phyloP scores from a whole-genome alignment of 2,797 vertebrate species.

The Heteromormyrus szaboi region DNA sequence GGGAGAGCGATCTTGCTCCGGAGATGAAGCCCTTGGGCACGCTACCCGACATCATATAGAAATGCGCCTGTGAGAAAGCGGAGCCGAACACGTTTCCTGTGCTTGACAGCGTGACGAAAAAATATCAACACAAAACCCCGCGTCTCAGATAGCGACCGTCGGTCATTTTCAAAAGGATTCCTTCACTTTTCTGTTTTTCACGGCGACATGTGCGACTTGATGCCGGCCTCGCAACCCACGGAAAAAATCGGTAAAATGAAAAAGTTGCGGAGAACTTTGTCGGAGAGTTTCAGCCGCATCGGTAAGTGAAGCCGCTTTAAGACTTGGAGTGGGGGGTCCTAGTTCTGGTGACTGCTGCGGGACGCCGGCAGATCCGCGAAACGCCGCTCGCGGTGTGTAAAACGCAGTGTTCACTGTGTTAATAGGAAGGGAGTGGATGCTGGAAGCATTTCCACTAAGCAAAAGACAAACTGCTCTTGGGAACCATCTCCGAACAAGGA shows the following conservation, averaged over 20 bases:
- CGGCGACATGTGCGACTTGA: conserved; percentile 74
- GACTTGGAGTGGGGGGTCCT: not conserved
- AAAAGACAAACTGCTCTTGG: not conserved
- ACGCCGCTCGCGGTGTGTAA: not conserved
- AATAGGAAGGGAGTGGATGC: not conserved
- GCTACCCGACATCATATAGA: not conserved
- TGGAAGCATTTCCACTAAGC: not conserved
- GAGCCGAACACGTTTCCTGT: conserved; percentile 36
- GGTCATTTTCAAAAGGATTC: conserved; percentile 4
- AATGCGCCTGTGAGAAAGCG: conserved; percentile 29
- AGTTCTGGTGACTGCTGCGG: not conserved
- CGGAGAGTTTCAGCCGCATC: conserved; percentile 89
- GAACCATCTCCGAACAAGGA: not conserved
- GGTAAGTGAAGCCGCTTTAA: conserved; percentile 61
- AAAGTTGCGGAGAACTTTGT: conserved; percentile 97
- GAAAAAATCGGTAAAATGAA: conserved; percentile 88
- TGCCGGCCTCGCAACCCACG: conserved; percentile 70
- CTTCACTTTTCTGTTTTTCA: not conserved
- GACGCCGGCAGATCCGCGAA: not conserved
- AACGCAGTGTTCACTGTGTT: not conserved
- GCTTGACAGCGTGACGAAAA: conserved; percentile 39
- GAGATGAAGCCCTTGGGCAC: conserved; percentile 26
- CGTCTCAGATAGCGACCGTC: conserved; percentile 16
- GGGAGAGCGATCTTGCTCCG: conserved; percentile 8
- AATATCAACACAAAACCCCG: conserved; percentile 27